Base-by-base conservation (phyloP, 2,113 vertebrate genomes). In the Elaphurus davidianus region DNA sequence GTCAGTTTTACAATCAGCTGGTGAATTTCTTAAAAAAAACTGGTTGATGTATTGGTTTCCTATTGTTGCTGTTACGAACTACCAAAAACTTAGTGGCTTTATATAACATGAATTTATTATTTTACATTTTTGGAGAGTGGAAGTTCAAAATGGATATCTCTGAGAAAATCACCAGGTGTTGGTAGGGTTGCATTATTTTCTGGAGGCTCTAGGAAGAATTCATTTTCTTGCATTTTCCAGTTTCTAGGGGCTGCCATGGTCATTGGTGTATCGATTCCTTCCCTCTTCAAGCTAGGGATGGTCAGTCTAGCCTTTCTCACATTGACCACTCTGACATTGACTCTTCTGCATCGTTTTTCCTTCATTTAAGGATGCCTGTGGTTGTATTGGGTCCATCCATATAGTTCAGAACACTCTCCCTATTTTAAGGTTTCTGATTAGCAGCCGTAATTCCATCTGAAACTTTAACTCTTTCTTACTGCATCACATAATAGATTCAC, bases 201-300 rank as follows among this genome's bases (percentile, higher is more conserved):
- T 79, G 76, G 45, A 79, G 16, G 76, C 45, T 11, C 28, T 81
- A 50, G 45, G 45, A 1, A 81, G 45, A 81, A 81, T 33, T 50
- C 78, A 81, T 81, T 81, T 79, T 81, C 78, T 81, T 50, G 78
- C 45, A 30, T 47, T 81, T 81, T 81, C 78, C 78, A 33, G 78
- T 81, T 81, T 81, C 28, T 50, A 50, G 78, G 45, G 5, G 28
- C 16, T 81, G 45, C 45, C 28, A 3, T 50, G 45, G 28, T 33
- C 28, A 12, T 6, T 50, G 28, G 28, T 0, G 0, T 30, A 11
- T 11, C 4, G 28, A 17, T 17, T 50, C 78, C 16, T 81, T 6
- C 45, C 28, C 2, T 81, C 16, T 81, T 81, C 45, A 50, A 81
- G 45, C 28, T 19, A 50, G 45, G 28, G 6, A 12, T 50, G 78